Conservation (phyloP, 2,888 invertebrate species). For the Zygothrica quintamaculata region DNA sequence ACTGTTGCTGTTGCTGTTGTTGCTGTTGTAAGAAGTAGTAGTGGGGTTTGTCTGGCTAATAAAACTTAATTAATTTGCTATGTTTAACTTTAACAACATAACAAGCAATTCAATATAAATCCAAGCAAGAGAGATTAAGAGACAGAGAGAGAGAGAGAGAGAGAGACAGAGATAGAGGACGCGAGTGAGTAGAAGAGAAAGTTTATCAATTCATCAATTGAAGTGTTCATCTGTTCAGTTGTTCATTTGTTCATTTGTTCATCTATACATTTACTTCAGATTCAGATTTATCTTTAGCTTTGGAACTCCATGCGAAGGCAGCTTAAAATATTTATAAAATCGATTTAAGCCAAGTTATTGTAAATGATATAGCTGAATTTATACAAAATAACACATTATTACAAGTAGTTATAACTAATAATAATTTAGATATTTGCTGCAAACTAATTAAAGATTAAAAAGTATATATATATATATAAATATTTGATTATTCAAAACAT, state of each 20-base stretch:
- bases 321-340: conserved; percentile 22
- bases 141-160: conserved; percentile 22
- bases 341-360: conserved; percentile 17
- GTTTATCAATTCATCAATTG: no score
- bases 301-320: no score
- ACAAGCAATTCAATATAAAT: conserved; percentile 12
- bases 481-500: not conserved
- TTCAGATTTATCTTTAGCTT: no score
- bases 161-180: not conserved
- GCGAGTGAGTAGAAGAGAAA: not conserved
- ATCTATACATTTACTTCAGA: no score
- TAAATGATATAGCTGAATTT: not conserved
- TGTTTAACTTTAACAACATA: conserved; percentile 48
- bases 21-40: conserved; percentile 32
- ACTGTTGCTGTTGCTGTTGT: conserved; percentile 10
- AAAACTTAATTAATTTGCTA: conserved; percentile 72
- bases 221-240: no score
- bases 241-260: no score
- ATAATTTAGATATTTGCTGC: no score
- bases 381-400: not conserved
- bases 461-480: not conserved
- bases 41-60: conserved; percentile 51
- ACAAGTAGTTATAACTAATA: no score
- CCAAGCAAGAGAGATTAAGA: conserved; percentile 17
- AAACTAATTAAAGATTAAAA: no score